Evolutionary conservation across 1,140 invertebrate genomes (phyloP).

Genomic region (Drosophila kanapiae): DNA sequence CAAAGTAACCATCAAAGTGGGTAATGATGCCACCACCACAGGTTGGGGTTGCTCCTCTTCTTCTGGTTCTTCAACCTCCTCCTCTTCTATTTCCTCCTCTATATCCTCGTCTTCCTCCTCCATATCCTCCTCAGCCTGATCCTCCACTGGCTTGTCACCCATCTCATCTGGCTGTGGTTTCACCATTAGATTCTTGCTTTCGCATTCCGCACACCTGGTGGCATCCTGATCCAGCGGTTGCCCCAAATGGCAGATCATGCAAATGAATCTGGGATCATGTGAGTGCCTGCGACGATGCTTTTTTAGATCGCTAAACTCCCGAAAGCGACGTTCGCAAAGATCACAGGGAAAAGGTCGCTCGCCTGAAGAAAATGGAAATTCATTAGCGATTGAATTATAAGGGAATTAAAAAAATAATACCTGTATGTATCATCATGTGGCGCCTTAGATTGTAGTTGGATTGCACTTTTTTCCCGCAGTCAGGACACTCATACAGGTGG

Average conservation of each 20-base stretch:
- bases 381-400: background rate
- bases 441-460: constrained; percentile 81
- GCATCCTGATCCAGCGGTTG: constrained; percentile 71
- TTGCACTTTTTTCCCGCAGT: constrained; percentile 81
- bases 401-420: constrained; percentile 25
- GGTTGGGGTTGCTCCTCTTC: constrained; percentile 2
- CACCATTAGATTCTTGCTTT: constrained; percentile 69
- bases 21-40: constrained; percentile 4
- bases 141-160: background rate
- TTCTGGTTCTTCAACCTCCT: constrained; percentile 7
- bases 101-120: constrained; percentile 12
- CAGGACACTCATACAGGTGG: constrained; percentile 70
- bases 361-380: constrained; percentile 36
- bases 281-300: constrained; percentile 87
- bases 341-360: constrained; percentile 85
- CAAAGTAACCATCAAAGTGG: constrained; percentile 52
- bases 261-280: constrained; percentile 87
- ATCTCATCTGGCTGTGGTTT: constrained; percentile 39
- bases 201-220: constrained; percentile 72
- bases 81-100: constrained; percentile 12
- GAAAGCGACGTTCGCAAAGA: constrained; percentile 87
- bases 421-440: constrained; percentile 85
- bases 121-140: constrained; percentile 11
- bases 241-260: constrained; percentile 84
- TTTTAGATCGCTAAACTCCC: constrained; percentile 86